Evolutionary conservation across 1,140 invertebrate genomes (phyloP).

Genomic region (Euschistus heros): DNA sequence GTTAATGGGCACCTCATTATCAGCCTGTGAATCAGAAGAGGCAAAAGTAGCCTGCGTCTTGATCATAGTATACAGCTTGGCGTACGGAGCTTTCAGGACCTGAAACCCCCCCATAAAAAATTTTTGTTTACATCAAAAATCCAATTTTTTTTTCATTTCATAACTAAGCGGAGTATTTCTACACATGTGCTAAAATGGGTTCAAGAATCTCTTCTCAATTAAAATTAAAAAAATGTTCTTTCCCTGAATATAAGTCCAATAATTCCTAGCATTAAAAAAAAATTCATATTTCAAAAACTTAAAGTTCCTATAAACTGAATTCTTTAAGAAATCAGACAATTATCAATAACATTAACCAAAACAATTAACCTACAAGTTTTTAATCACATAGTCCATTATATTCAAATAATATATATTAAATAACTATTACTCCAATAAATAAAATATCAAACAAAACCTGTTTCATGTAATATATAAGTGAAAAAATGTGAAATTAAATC

Average conservation of each 20-base stretch:
- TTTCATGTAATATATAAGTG: too few species aligned
- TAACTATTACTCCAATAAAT: constrained; percentile 13
- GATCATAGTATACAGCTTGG: constrained; percentile 89
- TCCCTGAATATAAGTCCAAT: too few species aligned
- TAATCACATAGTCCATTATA: neutral
- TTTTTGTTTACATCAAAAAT: neutral
- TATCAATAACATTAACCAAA: too few species aligned
- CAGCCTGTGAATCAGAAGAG: constrained; percentile 63
- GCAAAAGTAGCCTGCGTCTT: constrained; percentile 68
- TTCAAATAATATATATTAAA: constrained; percentile 23
- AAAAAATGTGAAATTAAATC: too few species aligned
- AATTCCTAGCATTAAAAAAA: too few species aligned
- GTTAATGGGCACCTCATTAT: constrained; percentile 35
- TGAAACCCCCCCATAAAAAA: constrained; percentile 35
- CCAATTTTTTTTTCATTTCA: constrained; percentile 2
- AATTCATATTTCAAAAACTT: too few species aligned
- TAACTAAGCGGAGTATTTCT: neutral
- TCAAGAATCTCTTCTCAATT: neutral
- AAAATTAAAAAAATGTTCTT: too few species aligned
- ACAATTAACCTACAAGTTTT: too few species aligned
- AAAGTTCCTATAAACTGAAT: too few species aligned
- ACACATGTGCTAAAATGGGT: neutral
- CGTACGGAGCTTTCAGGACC: constrained; percentile 90
- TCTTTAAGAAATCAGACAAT: too few species aligned
- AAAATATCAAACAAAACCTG: too few species aligned